phyloP scores from a whole-genome alignment of 2,888 invertebrate species.

The Ariolimax columbianus region DNA sequence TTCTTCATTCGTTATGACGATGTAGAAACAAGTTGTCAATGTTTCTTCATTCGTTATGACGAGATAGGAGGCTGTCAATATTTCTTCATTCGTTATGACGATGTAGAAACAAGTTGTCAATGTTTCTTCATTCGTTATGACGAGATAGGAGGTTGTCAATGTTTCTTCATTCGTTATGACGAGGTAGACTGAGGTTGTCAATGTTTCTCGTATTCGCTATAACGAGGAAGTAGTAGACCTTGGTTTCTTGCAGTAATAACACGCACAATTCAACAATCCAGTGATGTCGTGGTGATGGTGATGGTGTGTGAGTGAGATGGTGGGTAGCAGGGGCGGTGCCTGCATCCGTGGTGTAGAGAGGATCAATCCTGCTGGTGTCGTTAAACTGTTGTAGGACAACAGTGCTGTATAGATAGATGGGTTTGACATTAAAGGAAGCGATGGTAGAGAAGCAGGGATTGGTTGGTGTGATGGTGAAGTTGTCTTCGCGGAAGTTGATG shows the following conservation, averaged over 20 bases:
- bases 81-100: no score
- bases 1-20: no score
- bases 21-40: no score
- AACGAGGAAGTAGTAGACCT: background rate
- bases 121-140: no score
- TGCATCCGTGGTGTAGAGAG: slow-evolving; percentile 27
- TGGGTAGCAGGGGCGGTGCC: slow-evolving; percentile 30
- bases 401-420: slow-evolving; percentile 22
- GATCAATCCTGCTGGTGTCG: background rate
- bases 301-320: slow-evolving; percentile 18
- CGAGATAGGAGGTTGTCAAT: no score
- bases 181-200: no score
- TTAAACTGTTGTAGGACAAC: background rate
- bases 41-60: no score
- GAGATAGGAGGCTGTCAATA: no score
- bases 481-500: background rate
- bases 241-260: slow-evolving; percentile 43
- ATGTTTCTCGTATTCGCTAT: slow-evolving; percentile 15
- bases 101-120: background rate
- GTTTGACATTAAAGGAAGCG: slow-evolving; percentile 11
- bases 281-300: slow-evolving; percentile 29
- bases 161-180: no score
- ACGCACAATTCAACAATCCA: slow-evolving; percentile 35
- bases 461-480: background rate
- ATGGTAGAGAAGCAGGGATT: background rate